A percentile compares a stretch with the other conserved stretches of the same genome.
Evolutionary conservation across 2,113 vertebrate genomes (phyloP).

Genomic region (Catharus fuscescens): DNA sequence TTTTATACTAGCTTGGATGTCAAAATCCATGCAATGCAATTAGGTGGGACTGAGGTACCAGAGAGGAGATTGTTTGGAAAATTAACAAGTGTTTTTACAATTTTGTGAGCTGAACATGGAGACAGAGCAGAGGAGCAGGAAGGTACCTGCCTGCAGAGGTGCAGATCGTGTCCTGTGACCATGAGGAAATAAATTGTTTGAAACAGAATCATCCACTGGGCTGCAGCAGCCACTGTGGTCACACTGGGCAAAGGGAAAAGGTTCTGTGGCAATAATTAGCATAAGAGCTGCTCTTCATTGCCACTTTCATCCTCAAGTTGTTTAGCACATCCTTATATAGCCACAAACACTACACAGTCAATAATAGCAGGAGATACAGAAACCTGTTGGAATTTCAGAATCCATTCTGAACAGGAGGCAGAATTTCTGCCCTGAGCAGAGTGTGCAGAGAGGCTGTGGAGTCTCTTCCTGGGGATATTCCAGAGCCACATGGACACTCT

Average conservation of each 20-base stretch:
- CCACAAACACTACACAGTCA: background rate
- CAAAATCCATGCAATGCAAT: background rate
- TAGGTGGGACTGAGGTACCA: background rate
- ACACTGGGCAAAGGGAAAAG: background rate
- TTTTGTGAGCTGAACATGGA: background rate
- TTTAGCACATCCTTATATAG: background rate
- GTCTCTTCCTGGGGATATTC: background rate
- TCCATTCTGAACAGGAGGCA: rapidly evolving
- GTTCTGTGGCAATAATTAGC: background rate
- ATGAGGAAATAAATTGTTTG: background rate
- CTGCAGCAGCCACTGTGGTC: background rate
- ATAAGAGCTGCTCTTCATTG: background rate
- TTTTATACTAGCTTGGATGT: background rate
- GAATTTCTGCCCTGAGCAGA: background rate
- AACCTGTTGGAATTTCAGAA: background rate
- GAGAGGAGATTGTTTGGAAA: background rate
- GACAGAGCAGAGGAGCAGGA: background rate
- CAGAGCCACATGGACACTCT: background rate
- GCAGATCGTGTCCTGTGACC: background rate
- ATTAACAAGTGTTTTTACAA: background rate
- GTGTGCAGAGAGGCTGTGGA: background rate
- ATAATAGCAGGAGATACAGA: background rate
- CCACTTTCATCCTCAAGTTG: background rate
- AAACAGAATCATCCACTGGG: background rate
- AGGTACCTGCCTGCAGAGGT: background rate